A percentile compares a stretch with the other conserved stretches of the same genome.
Evolutionary conservation across 2,888 invertebrate species (phyloP).

Genomic region (Drosophila bunnanda): DNA sequence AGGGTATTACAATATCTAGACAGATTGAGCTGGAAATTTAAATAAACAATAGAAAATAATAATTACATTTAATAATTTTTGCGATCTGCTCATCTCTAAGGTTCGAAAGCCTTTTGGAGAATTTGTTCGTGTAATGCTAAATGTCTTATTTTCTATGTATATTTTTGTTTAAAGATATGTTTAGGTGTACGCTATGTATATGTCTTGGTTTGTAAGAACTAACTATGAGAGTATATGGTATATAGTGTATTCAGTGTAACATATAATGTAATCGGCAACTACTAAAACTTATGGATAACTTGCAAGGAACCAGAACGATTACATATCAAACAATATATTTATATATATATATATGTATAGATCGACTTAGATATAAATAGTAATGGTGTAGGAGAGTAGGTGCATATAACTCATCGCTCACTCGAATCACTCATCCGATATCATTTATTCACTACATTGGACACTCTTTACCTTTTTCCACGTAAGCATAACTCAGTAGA

Average conservation of each 20-base stretch:
- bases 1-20: neutral
- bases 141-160: conserved; percentile 46
- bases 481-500: conserved; percentile 38
- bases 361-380: conserved; percentile 26
- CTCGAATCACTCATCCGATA: conserved; percentile 30
- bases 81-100: conserved; percentile 4
- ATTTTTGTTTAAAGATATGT: conserved; percentile 22
- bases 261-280: conserved; percentile 12
- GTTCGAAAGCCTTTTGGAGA: neutral
- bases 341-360: conserved; percentile 20
- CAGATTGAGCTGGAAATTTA: too few species aligned
- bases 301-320: conserved; percentile 63
- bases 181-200: conserved; percentile 59
- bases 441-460: conserved; percentile 32
- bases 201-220: conserved; percentile 11
- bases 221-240: conserved; percentile 41
- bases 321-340: conserved; percentile 58
- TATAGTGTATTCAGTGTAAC: conserved; percentile 39
- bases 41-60: neutral
- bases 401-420: conserved; percentile 52
- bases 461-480: conserved; percentile 49
- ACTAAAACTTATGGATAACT: conserved; percentile 49
- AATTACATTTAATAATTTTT: neutral
- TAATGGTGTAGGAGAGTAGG: conserved; percentile 35
- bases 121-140: conserved; percentile 32